Base-by-base conservation (phyloP, 2,888 invertebrate species). In the Bugula neritina region DNA sequence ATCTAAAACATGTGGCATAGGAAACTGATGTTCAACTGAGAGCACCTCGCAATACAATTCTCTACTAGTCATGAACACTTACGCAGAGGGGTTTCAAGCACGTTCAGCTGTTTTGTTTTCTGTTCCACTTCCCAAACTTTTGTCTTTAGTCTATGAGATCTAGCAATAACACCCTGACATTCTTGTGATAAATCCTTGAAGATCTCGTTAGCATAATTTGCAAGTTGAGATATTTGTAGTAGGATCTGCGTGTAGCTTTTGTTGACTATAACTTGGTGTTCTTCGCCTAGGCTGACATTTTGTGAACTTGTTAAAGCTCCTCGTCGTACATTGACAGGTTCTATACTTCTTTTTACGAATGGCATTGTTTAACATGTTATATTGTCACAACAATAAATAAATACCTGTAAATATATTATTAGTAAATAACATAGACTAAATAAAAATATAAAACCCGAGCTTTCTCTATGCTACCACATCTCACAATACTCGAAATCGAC, bases 1-100 rank as follows among this genome's bases (percentile, higher is more conserved):
- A n/a, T n/a, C n/a, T n/a, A n/a, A n/a, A n/a, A n/a, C n/a, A n/a
- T n/a, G n/a, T n/a, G n/a, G n/a, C n/a, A n/a, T n/a, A n/a, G n/a
- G n/a, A n/a, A n/a, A n/a, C n/a, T n/a, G n/a, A n/a, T n/a, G n/a
- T n/a, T n/a, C n/a, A n/a, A n/a, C n/a, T n/a, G n/a, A n/a, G n/a
- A n/a, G n/a, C n/a, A n/a, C n/a, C n/a, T n/a, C n/a, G n/a, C n/a
- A n/a, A n/a, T n/a, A n/a, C n/a, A n/a, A n/a, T n/a, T n/a, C n/a
- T n/a, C n/a, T n/a, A n/a, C n/a, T n/a, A n/a, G n/a, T n/a, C n/a
- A n/a, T n/a, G n/a, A 17, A 10, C 17, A 70, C 70, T 70, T 54
- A 70, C 70, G 70, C 3, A 70, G 52, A 5, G 70, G 70, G 5
- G 70, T 70, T 43, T 70, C 70, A 3, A 70, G 52, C 3, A 70